Base-by-base conservation (phyloP, 2,797 vertebrate genomes). In the Centropyge bicolor region DNA sequence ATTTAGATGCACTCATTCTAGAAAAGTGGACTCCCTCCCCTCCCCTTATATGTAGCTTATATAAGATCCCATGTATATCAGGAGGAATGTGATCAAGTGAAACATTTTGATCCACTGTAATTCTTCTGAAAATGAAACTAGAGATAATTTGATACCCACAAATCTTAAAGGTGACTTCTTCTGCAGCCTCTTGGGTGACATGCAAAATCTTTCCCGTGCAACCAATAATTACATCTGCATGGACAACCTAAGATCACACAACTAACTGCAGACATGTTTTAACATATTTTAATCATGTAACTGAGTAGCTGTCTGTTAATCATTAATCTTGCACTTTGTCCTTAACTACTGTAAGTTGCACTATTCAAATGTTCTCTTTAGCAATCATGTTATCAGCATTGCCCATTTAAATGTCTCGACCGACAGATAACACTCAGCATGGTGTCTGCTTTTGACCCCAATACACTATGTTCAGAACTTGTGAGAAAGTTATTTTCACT, bases 311-410 rank as follows among this genome's bases (percentile, higher is more conserved):
- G 22, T 36, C 38, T 35, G 14, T 20, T 41, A 24, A 2, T 54
- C 6, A 27, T 52, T 20, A 24, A 0, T 46, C 55, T 73, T 9
- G 10, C 17, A 48, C 24, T 38, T 72, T 57, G 20, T 56, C 41
- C 40, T 22, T 20, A 52, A 16, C 41, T 59, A n/a, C 10, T 22
- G 36, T n/a, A 51, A 16, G 0, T 20, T 19, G 12, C 22, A 62
- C 57, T 54, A 64, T 74, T 68, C 27, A 77, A 69, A 64, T 82
- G 2, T 11, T 17, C 71, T 14, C 24, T 22, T 41, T 56, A 43
- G 40, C 35, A 40, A 8, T 43, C 7, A 46, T 38, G 14, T 51
- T 52, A 43, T 60, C 31, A 19, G 9, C 22, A 49, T 70, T 65
- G 16, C 11, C 17, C 0, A 49, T 70, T 59, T 61, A 49, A 65